A percentile compares a stretch with the other conserved stretches of the same genome.
Evolutionary conservation across 2,797 vertebrate species (phyloP).

Genomic region (Chrosomus eos): DNA sequence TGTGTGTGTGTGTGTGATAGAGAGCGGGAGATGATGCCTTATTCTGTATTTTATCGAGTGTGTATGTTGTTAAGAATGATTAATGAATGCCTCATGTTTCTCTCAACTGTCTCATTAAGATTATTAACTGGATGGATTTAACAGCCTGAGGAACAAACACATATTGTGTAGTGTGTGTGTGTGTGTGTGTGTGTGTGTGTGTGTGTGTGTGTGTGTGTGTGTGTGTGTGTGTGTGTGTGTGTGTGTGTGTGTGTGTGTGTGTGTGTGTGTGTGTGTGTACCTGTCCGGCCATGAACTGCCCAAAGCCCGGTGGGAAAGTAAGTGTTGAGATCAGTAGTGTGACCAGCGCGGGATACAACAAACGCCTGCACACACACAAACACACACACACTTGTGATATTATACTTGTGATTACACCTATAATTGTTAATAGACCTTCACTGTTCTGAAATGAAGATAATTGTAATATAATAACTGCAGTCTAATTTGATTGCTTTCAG

Average conservation of each 20-base stretch:
- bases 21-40: not conserved
- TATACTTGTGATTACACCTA: not conserved
- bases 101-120: constrained; percentile 50
- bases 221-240: not conserved
- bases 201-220: constrained; percentile 9
- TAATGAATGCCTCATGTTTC: constrained; percentile 40
- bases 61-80: constrained; percentile 14
- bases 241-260: constrained; percentile 10
- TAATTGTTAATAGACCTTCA: not conserved
- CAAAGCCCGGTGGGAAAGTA: constrained; percentile 94
- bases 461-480: not conserved
- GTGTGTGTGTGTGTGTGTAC: constrained; percentile 68
- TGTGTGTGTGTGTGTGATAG: not conserved
- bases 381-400: not conserved
- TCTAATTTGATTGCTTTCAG: not conserved
- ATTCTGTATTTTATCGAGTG: constrained; percentile 10
- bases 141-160: not conserved
- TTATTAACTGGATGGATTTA: constrained; percentile 24
- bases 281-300: constrained; percentile 98
- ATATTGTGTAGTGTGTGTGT: not conserved
- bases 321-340: constrained; percentile 91
- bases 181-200: not conserved
- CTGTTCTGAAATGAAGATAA: not conserved
- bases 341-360: constrained; percentile 94
- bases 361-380: constrained; percentile 72